These are phyloP conservation scores for Emberiza fucata DNA, from an alignment of 2,113 vertebrate species.

Conservation along the genomic window DNA sequence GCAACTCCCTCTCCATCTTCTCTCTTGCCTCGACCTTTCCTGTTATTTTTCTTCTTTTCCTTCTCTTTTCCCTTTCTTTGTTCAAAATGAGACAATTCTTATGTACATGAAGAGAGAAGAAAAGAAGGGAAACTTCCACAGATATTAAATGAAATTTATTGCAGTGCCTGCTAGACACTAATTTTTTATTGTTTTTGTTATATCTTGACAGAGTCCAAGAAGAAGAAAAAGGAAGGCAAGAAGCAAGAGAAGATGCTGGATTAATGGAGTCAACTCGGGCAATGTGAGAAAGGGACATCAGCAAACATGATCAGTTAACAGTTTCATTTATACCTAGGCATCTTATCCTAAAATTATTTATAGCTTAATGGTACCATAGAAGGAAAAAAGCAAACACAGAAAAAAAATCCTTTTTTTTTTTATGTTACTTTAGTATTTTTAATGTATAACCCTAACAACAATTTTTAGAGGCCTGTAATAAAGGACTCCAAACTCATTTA, in stretches of 20 bases:
- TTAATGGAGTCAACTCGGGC: constrained; percentile 44
- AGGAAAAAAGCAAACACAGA: constrained; percentile 57
- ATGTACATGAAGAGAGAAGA: background rate
- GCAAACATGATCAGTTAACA: constrained; percentile 67
- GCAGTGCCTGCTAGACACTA: background rate
- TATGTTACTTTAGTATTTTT: constrained; percentile 69
- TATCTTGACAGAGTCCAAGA: constrained; percentile 77
- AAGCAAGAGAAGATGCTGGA: constrained; percentile 84
- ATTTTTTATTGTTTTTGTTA: background rate
- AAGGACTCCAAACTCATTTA: constrained; percentile 71
- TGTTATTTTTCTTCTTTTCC: background rate
- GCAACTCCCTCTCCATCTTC: background rate
- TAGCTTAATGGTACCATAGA: constrained; percentile 77
- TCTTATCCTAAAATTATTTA: constrained; percentile 76
- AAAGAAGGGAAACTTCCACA: background rate
- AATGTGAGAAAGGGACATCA: constrained; percentile 56
- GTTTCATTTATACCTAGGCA: constrained; percentile 77
- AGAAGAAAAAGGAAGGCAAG: constrained; percentile 86
- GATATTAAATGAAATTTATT: background rate
- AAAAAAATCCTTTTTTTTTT: background rate
- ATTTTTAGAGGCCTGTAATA: constrained; percentile 67
- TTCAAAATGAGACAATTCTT: background rate
- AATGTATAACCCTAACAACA: constrained; percentile 72
- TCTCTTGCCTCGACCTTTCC: background rate
- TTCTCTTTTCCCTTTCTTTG: background rate